Conservation (phyloP, 2,113 vertebrate species). For the Microtus montanus region DNA sequence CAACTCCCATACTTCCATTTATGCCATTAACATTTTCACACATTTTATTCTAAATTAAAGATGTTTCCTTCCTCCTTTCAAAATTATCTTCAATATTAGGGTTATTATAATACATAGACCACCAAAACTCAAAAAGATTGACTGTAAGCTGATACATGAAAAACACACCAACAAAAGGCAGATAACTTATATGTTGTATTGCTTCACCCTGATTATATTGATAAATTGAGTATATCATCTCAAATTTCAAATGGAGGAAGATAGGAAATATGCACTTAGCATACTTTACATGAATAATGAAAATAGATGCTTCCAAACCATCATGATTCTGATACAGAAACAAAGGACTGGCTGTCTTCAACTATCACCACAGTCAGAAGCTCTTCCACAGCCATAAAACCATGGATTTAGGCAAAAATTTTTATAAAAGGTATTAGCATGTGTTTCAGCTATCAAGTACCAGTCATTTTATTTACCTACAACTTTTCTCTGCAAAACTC, state of each 20-base stretch:
- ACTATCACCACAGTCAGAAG: neutral
- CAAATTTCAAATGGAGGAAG: conserved; percentile 16
- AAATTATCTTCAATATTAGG: neutral
- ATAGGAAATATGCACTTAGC: neutral
- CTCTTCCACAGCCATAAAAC: neutral
- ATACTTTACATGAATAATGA: neutral
- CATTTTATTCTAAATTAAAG: neutral
- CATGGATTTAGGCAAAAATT: neutral
- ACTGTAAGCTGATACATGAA: neutral
- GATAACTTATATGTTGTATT: neutral
- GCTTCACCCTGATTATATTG: neutral
- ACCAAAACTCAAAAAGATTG: neutral
- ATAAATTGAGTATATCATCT: neutral
- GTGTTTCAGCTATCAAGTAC: neutral
- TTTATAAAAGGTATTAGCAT: neutral
- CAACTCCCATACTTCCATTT: neutral
- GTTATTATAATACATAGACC: neutral
- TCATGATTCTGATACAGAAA: neutral
- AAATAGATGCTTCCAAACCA: neutral
- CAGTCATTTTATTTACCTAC: neutral
- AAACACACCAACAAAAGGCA: neutral
- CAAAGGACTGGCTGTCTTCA: neutral
- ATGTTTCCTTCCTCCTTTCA: neutral
- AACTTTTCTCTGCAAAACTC: neutral
- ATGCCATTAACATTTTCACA: neutral